Conservation (phyloP, 2,888 invertebrate genomes). For the Lithophane socia region DNA sequence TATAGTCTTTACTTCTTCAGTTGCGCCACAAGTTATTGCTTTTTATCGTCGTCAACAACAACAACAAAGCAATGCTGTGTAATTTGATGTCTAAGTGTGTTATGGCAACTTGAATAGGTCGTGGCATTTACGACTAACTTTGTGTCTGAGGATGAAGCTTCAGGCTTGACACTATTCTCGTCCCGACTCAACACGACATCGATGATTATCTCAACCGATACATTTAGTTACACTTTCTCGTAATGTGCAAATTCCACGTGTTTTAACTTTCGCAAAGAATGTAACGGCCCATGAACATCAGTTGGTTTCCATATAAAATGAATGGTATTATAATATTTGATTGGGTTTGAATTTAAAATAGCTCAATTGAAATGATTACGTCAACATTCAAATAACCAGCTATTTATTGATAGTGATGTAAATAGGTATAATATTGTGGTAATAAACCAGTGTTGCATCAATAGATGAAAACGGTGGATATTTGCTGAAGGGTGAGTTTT, state of each 20-base stretch:
- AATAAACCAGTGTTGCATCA: not conserved
- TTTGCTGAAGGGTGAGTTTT: not conserved
- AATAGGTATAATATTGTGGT: not conserved
- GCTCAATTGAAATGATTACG: not conserved
- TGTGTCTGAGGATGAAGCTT: slow-evolving; percentile 46
- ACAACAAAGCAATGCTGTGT: slow-evolving; percentile 55
- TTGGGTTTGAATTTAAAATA: slow-evolving; percentile 25
- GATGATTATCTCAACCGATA: slow-evolving; percentile 63
- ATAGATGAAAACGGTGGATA: not conserved
- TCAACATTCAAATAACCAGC: not conserved
- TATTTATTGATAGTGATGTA: not conserved
- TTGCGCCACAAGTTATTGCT: slow-evolving; percentile 58
- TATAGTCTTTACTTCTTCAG: slow-evolving; percentile 44
- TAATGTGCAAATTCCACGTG: slow-evolving; percentile 68
- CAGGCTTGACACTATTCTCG: slow-evolving; percentile 50
- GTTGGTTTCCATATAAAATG: slow-evolving; percentile 39
- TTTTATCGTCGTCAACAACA: slow-evolving; percentile 54
- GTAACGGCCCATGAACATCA: slow-evolving; percentile 49
- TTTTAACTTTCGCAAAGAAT: slow-evolving; percentile 66
- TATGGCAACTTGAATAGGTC: slow-evolving; percentile 51
- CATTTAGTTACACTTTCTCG: slow-evolving; percentile 80
- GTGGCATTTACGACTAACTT: slow-evolving; percentile 52
- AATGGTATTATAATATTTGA: slow-evolving; percentile 28
- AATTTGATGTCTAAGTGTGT: slow-evolving; percentile 43
- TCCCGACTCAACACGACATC: slow-evolving; percentile 58